Conservation (phyloP, 2,797 vertebrate genomes). For the Gila robusta region DNA sequence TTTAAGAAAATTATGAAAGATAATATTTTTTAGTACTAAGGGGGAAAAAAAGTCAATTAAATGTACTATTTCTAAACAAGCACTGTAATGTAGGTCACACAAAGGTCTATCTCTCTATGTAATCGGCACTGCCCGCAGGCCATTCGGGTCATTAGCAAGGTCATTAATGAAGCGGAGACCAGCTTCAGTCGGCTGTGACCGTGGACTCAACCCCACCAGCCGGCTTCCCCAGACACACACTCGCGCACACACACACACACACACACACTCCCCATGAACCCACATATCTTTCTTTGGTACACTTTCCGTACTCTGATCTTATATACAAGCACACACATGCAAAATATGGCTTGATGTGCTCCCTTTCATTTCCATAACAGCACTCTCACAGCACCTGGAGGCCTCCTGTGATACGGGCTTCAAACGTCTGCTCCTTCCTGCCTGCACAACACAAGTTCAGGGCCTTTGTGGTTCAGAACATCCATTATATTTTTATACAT, state of each 20-base stretch:
- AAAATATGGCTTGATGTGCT: conserved; percentile 58
- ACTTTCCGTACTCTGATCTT: conserved; percentile 69
- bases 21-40: not conserved
- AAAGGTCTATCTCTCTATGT: conserved; percentile 73
- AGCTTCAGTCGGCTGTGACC: conserved; percentile 54
- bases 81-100: conserved; percentile 69
- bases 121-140: conserved; percentile 71
- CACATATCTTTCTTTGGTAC: conserved; percentile 58
- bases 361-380: conserved; percentile 63
- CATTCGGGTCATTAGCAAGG: conserved; percentile 76
- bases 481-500: not conserved
- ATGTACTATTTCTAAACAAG: conserved; percentile 16
- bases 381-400: conserved; percentile 57
- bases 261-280: conserved; percentile 59
- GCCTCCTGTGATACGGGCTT: conserved; percentile 27
- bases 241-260: not conserved
- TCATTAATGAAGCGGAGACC: conserved; percentile 68
- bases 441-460: conserved; percentile 33
- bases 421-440: conserved; percentile 46
- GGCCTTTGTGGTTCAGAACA: not conserved
- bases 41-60: not conserved
- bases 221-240: conserved; percentile 26
- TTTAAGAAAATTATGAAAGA: not conserved
- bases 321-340: conserved; percentile 76
- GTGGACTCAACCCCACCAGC: conserved; percentile 52